Conservation (phyloP, 2,113 vertebrate genomes). For the Sphyrna mokarran region DNA sequence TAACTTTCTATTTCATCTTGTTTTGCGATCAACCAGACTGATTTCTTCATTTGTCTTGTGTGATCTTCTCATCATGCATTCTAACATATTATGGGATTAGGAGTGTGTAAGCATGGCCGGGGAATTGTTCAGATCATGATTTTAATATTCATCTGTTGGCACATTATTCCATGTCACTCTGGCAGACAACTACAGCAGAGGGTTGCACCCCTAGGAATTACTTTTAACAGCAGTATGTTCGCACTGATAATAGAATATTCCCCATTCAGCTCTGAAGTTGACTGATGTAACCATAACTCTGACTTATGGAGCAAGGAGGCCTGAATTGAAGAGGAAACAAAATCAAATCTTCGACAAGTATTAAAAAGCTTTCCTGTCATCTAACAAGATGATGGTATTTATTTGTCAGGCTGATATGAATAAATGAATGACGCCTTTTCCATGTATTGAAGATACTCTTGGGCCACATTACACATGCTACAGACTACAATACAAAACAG, state of each 20-base stretch:
- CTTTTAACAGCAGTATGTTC: not conserved
- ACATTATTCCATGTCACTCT: not conserved
- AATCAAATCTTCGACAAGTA: not conserved
- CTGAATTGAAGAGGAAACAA: not conserved
- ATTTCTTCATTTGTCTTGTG: not conserved
- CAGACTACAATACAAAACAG: not conserved
- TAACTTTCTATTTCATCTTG: slow-evolving; percentile 22
- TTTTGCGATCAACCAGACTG: not conserved
- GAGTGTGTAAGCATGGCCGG: not conserved
- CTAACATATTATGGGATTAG: not conserved
- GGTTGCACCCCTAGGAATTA: not conserved
- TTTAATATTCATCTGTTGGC: slow-evolving; percentile 16
- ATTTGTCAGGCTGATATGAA: not conserved
- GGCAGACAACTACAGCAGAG: not conserved
- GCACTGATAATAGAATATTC: not conserved
- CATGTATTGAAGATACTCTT: not conserved
- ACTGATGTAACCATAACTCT: not conserved
- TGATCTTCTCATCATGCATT: not conserved
- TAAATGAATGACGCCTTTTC: not conserved
- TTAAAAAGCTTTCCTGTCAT: not conserved
- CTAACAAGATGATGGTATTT: not conserved
- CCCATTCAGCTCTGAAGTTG: not conserved
- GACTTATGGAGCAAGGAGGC: not conserved
- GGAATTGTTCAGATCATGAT: not conserved
- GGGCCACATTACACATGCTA: not conserved